Percentiles rank a stretch among this genome's conserved stretches.
Conservation (phyloP, 2,797 vertebrate species). For the Schizopygopsis pylzovi region DNA sequence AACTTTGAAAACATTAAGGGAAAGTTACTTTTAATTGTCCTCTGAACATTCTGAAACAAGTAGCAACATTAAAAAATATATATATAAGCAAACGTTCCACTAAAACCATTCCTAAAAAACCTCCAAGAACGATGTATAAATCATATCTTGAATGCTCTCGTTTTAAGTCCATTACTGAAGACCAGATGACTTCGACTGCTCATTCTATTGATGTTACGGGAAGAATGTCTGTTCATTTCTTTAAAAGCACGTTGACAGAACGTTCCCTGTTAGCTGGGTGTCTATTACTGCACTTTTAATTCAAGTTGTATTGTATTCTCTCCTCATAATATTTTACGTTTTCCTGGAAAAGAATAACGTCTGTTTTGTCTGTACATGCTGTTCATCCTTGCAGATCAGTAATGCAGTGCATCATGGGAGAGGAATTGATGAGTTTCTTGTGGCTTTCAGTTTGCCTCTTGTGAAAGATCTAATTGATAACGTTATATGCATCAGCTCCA, state of each 20-base stretch:
- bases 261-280: neutral
- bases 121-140: neutral
- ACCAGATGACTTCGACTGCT: neutral
- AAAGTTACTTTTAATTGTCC: neutral
- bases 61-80: neutral
- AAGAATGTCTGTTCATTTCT: neutral
- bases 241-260: neutral
- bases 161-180: neutral
- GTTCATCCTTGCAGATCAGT: constrained; percentile 12
- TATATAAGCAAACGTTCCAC: neutral
- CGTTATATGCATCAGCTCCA: constrained; percentile 11
- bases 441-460: constrained; percentile 2
- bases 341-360: neutral
- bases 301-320: neutral
- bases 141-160: neutral
- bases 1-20: neutral
- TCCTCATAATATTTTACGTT: neutral
- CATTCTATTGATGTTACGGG: neutral
- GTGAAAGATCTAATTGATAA: constrained; percentile 20
- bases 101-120: neutral
- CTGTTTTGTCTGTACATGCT: neutral
- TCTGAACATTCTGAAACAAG: neutral
- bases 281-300: neutral
- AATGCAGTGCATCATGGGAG: neutral
- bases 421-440: constrained; percentile 11